A percentile compares a stretch with the other conserved stretches of the same genome.
Evolutionary conservation across 1,140 invertebrate genomes (phyloP).

Genomic region (Heliothis virescens): DNA sequence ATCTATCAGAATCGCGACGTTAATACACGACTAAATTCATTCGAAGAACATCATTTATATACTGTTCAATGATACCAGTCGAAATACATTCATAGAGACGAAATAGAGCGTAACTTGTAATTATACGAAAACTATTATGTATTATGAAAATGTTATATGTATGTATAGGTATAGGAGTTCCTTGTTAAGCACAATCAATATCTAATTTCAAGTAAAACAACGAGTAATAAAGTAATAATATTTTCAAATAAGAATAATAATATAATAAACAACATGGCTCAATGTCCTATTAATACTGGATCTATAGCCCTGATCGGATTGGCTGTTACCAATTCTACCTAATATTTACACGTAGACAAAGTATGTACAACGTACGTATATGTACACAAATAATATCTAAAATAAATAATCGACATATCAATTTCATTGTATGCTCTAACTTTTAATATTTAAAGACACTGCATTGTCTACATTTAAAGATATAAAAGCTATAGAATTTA

Average conservation of each 20-base stretch:
- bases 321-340: slow-evolving; percentile 65
- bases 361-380: slow-evolving; percentile 80
- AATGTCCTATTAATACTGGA: slow-evolving; percentile 79
- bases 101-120: neutral
- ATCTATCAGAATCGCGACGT: slow-evolving; percentile 79
- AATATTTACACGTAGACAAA: slow-evolving; percentile 80
- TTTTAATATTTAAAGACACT: slow-evolving; percentile 62
- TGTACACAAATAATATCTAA: slow-evolving; percentile 76
- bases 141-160: slow-evolving; percentile 24
- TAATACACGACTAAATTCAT: slow-evolving; percentile 33
- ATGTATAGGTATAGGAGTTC: slow-evolving; percentile 10
- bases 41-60: slow-evolving; percentile 23
- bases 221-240: slow-evolving; percentile 25
- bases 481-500: slow-evolving; percentile 49
- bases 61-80: slow-evolving; percentile 7
- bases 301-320: slow-evolving; percentile 61
- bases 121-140: slow-evolving; percentile 12
- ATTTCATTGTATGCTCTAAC: slow-evolving; percentile 77
- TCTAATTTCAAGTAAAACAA: slow-evolving; percentile 43
- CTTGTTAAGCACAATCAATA: slow-evolving; percentile 36
- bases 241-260: slow-evolving; percentile 38
- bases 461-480: slow-evolving; percentile 51
- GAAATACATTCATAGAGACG: slow-evolving; percentile 28
- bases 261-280: slow-evolving; percentile 45
- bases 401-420: slow-evolving; percentile 83